Percentiles rank a stretch among this genome's conserved stretches.
phyloP scores from a whole-genome alignment of 2,113 vertebrate species.

The Hemiscyllium ocellatum region DNA sequence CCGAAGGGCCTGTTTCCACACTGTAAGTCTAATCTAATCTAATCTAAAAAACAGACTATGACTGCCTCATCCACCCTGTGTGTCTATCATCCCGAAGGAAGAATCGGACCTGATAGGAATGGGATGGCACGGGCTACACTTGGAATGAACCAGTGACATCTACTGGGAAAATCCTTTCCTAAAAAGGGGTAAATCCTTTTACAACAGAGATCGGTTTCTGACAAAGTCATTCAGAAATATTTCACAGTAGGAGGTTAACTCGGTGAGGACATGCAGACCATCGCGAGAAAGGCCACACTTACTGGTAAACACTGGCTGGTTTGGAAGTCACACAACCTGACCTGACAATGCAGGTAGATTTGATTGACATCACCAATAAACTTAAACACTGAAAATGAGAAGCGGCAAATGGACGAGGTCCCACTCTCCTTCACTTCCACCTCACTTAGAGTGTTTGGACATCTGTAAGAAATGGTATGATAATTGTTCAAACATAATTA shows the following conservation, averaged over 20 bases:
- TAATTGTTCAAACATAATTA: neutral
- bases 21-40: no score
- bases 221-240: no score
- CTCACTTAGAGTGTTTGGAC: conserved; percentile 48
- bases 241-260: no score
- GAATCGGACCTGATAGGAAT: no score
- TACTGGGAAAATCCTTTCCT: neutral
- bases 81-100: no score
- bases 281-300: neutral
- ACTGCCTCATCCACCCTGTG: neutral
- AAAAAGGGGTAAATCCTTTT: no score
- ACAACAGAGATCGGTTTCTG: neutral
- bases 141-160: conserved; percentile 42
- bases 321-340: conserved; percentile 51
- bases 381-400: conserved; percentile 57
- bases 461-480: conserved; percentile 44
- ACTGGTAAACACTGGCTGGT: conserved; percentile 48
- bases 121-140: neutral
- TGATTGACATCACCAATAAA: conserved; percentile 45
- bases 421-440: conserved; percentile 52
- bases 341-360: conserved; percentile 54
- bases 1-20: no score
- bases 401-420: conserved; percentile 48
- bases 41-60: no score
- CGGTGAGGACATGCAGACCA: no score